phyloP scores from a whole-genome alignment of 2,797 vertebrate species.

The Aplochiton taeniatus region DNA sequence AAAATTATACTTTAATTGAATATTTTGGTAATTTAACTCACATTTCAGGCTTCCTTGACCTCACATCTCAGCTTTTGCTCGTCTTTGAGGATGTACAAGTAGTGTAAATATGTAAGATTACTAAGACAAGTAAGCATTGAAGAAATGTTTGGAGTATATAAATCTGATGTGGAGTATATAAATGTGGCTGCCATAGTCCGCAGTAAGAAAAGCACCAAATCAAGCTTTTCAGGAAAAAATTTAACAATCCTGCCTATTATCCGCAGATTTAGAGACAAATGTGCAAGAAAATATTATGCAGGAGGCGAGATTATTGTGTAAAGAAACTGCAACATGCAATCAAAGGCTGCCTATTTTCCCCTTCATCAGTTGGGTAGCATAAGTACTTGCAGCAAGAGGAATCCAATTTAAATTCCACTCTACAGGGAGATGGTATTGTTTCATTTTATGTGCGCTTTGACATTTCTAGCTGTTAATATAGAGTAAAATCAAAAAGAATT shows the following conservation, averaged over 20 bases:
- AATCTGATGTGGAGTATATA: slow-evolving; percentile 54
- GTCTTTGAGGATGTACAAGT: too few relatives aligned
- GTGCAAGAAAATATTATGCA: slow-evolving; percentile 79
- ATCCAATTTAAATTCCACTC: slow-evolving; percentile 87
- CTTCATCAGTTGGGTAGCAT: slow-evolving; percentile 80
- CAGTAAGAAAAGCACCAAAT: slow-evolving; percentile 74
- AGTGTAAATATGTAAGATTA: slow-evolving; percentile 71
- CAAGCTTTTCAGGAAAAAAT: slow-evolving; percentile 71
- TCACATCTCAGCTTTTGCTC: too few relatives aligned
- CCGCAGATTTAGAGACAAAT: slow-evolving; percentile 77
- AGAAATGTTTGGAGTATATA: slow-evolving; percentile 70
- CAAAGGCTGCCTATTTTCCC: slow-evolving; percentile 80
- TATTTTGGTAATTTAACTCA: too few relatives aligned
- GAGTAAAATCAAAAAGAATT: slow-evolving; percentile 81
- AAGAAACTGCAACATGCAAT: slow-evolving; percentile 84
- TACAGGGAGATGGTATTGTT: slow-evolving; percentile 82
- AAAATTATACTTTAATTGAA: too few relatives aligned
- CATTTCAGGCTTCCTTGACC: too few relatives aligned
- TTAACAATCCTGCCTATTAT: slow-evolving; percentile 75
- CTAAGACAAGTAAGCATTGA: slow-evolving; percentile 55
- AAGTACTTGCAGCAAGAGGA: slow-evolving; percentile 76
- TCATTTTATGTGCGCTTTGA: slow-evolving; percentile 88
- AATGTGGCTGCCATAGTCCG: slow-evolving; percentile 73
- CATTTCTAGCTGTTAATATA: slow-evolving; percentile 84
- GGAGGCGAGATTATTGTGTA: slow-evolving; percentile 81